Evolutionary conservation across 2,113 vertebrate species (phyloP), one percentile per base, ranked within the genome.

Genomic region (Phylloscopus trochilus): DNA sequence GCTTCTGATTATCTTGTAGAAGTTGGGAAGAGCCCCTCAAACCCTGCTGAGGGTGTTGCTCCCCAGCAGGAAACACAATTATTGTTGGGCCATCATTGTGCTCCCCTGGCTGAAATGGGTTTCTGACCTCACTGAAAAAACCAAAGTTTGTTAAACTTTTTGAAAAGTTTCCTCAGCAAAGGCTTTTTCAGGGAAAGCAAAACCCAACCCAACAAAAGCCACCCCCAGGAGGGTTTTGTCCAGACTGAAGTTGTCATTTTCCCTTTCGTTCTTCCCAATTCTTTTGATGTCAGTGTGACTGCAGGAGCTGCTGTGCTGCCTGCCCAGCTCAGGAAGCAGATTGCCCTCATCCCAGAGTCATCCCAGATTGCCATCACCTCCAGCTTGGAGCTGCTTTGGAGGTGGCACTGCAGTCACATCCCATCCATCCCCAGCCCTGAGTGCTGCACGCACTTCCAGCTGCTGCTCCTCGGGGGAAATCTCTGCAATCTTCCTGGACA

Each of bases 371-470:
- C 41, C 68, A 15, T 83, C 89, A 62, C 58, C 67, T 28, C 5
- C 49, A 28, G 60, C 46, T 0, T 46, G 94, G 77, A 56, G 56
- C 80, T 6, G 33, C 6, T 52, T 0, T 11, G 68, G 68, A 46
- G 81, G 58, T 55, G 81, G 22, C 81, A 46, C 33, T 6, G 47
- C 68, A 63, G 58, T 73, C 81, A 73, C 74, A 6, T 14, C 7
- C 18, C 17, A 60, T 69, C 10, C 41, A 18, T 80, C 70, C 28
- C 2, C 60, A 46, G 52, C 46, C 56, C 1, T 0, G 11, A 20
- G 3, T 8, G 46, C 82, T 37, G 2, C 15, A 9, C 4, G 0
- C 75, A 1, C 53, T 1, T 6, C 20, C 49, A 62, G 15, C 79
- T 66, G 46, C 3, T 67, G 37, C 73, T 88, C 15, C 95, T 55